Evolutionary conservation across 2,888 invertebrate species (phyloP), one percentile per base, ranked within the genome.

Genomic region (Drosophila helvetica): DNA sequence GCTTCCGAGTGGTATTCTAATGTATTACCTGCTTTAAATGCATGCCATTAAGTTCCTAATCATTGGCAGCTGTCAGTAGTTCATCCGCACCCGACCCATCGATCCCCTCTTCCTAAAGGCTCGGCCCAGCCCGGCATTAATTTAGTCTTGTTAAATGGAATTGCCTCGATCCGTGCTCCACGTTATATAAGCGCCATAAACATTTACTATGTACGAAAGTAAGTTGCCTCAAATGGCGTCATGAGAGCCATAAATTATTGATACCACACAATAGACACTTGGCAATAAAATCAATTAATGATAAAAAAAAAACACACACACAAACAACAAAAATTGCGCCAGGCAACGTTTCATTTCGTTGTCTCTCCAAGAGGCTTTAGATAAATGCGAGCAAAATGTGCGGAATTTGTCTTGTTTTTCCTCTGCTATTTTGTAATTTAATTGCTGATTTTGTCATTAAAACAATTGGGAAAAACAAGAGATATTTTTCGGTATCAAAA

Each of bases 211-310:
- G 69, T 80, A 78, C 57, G 57, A 65, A 72, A 58, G 79, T 61
- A 59, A 54, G 58, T 60, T 46, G 52, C 61, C 57, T 47, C 64
- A 42, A 77, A 82, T 82, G 82, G 72, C 79, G 79, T 85, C 82
- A 87, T 81, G 65, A 70, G 70, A 68, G 63, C 60, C 17, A 85
- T 82, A 77, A 87, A 82, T 81, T 79, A 87, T 77, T 81, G 74
- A 81, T 79, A 75, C 55, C 75, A 60, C 74, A 61, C 74, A 64
- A 53, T 66, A 57, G 8, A 9, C 42, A 58, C 50, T 46, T 58
- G 53, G 65, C 19, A 63, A 53, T 55, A 54, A 74, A 77, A 85
- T 60, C 80, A 88, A 88, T 86, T 83, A 82, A 75, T 67, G 74
- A 73, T 75, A 70, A 78, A 71, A 58, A 63, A 33, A 10, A 8